Conservation (phyloP, 1,140 invertebrate species). For the Augochlora pura region DNA sequence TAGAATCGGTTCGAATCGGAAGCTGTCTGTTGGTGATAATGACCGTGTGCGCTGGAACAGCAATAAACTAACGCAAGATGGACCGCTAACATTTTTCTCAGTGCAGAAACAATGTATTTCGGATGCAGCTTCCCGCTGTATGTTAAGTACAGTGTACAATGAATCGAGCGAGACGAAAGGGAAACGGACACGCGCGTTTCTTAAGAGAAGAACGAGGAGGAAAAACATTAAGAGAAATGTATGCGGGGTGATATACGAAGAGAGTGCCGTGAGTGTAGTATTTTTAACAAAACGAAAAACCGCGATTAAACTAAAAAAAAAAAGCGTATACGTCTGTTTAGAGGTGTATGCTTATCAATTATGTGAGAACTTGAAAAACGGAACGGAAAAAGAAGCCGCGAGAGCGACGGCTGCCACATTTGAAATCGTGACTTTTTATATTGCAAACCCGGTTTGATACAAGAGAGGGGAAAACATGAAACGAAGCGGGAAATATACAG, state of each 20-base stretch:
- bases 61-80: not conserved
- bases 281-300: constrained; percentile 25
- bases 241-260: constrained; percentile 39
- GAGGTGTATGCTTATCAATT: not conserved
- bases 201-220: constrained; percentile 7
- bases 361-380: constrained; percentile 16
- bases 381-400: constrained; percentile 16
- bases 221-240: constrained; percentile 26
- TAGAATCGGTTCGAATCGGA: not conserved
- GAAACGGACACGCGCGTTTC: not conserved
- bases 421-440: constrained; percentile 63
- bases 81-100: constrained; percentile 41
- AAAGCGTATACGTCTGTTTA: too few relatives aligned
- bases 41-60: constrained; percentile 6
- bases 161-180: not conserved
- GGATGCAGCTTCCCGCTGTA: constrained; percentile 19
- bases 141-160: not conserved
- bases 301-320: constrained; percentile 24
- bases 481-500: not conserved
- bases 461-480: constrained; percentile 31
- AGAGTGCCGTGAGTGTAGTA: constrained; percentile 28
- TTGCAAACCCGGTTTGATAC: constrained; percentile 43
- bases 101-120: constrained; percentile 25
- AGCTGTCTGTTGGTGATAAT: constrained; percentile 8
- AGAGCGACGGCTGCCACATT: too few relatives aligned